A percentile compares a stretch with the other conserved stretches of the same genome.
These are phyloP conservation scores for Stenchaetothrips biformis DNA, from an alignment of 2,888 invertebrate genomes.

Conservation along the genomic window DNA sequence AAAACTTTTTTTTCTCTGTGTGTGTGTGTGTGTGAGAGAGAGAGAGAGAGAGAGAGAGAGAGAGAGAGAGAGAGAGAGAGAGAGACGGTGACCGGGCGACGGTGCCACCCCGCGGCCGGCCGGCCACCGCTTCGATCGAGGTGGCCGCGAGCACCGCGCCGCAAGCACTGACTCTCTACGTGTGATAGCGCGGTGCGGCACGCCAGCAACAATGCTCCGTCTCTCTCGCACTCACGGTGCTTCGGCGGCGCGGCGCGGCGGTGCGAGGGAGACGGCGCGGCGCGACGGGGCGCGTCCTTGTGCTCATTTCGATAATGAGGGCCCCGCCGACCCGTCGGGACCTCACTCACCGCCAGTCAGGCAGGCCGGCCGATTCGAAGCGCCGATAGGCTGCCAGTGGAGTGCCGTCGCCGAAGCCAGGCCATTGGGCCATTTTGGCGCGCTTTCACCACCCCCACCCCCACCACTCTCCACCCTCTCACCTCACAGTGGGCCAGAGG, in stretches of 20 bases:
- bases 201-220: no score
- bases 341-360: not conserved
- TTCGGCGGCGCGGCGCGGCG: no score
- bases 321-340: not conserved
- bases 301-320: conserved; percentile 1
- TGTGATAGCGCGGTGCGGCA: no score
- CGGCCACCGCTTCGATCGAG: not conserved
- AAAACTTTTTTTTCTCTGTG: no score
- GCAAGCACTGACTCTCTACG: no score
- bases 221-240: no score
- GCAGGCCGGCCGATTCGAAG: not conserved
- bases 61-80: no score
- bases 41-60: no score
- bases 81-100: not conserved
- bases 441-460: not conserved
- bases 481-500: not conserved
- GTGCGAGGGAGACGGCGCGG: no score
- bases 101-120: not conserved
- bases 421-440: not conserved
- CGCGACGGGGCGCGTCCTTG: not conserved
- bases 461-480: not conserved
- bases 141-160: not conserved
- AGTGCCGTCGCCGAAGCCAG: not conserved
- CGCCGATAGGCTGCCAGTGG: not conserved
- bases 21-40: no score